Evolutionary conservation across 2,113 vertebrate genomes (phyloP), one percentile per base, ranked within the genome.

Genomic region (human): DNA sequence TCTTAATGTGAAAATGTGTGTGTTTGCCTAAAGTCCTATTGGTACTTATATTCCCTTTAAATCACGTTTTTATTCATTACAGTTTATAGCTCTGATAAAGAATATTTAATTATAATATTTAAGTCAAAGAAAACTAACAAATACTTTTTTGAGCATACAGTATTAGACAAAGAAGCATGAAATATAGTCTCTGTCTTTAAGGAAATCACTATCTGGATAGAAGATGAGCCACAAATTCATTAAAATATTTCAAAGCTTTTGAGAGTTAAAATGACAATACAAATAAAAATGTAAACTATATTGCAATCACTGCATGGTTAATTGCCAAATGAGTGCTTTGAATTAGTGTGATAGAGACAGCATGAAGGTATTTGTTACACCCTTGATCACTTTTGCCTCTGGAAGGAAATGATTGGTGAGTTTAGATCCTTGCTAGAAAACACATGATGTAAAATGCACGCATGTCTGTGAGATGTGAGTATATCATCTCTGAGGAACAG

Each of bases 81-180:
- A 87, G 5, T 75, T 72, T 82, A 35, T 64, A 72, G 38, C 38
- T 70, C 52, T 76, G 50, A 82, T 93, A 35, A 93, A 50, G 18
- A 64, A 81, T 88, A 72, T 61, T 85, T 97, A 82, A 94, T 89
- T 94, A 72, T 52, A 89, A 85, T 87, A 86, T 92, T 98, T 89
- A 87, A 92, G 70, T 94, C 93, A 64, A 70, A 84, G 88, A 80
- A 96, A 92, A 66, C 7, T 8, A 83, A 85, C 75, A 90, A 73
- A 93, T 76, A 38, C 59, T 82, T 80, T 94, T 73, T 97, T 45
- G 27, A 91, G 27, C 22, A 89, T 66, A 57, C 1, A 83, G 80
- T 88, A 40, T 87, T 81, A 85, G 43, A 55, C 91, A 98, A 86
- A 91, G 73, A 68, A 94, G 30, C 59, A 85, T 80, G 32, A 96